Evolutionary conservation across 2,797 vertebrate species (phyloP), one percentile per base, ranked within the genome.

Genomic region (Muraenolepis orangiensis): DNA sequence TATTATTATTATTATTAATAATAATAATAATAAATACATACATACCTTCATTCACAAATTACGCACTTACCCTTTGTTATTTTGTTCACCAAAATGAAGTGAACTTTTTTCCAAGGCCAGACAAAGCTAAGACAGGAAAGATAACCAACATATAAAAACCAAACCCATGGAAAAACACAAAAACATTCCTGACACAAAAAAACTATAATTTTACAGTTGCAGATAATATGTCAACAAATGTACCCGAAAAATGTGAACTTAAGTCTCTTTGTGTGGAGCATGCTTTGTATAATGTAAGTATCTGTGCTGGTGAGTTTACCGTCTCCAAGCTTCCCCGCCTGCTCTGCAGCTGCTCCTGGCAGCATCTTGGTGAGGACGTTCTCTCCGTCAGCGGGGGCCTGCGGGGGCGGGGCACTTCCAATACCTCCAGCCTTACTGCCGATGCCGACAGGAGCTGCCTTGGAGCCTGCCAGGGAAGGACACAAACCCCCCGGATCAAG

Each of bases 101-200:
- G 93, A 99, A 98, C 94, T 98, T 99, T 93, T 99, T 99, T 85
- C 98, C 97, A 26, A 99, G 95, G 88, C 96, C 97, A 82, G 97
- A 96, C 87, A 99, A 94, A 84, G 96, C 98, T 99, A 86, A 30
- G 29, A 79, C 71, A 91, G 89, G 68, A 18, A 86, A 31, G 8
- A 46, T 66, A 46, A 16, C 76, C 16, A 11, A 30, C 16, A 69
- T 77, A 71, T 78, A 36, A 40, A 16, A 76, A 76, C 14, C 18
- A 73, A 46, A 12, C 11, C 6, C 7, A 64, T 14, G 1, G 2
- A 70, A 32, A 70, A 32, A 26, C 14, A 10, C 26, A 51, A 5
- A 78, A 69, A 73, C 31, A 31, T 0, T 0, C 1, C 14, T 16
- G 7, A 57, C n/a, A 57, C 18, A 51, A 46, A 46, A n/a, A n/a